Percentiles rank a stretch among this genome's conserved stretches.
These are phyloP conservation scores for Hyperopisus bebe DNA, from an alignment of 2,113 vertebrate genomes.

Conservation along the genomic window DNA sequence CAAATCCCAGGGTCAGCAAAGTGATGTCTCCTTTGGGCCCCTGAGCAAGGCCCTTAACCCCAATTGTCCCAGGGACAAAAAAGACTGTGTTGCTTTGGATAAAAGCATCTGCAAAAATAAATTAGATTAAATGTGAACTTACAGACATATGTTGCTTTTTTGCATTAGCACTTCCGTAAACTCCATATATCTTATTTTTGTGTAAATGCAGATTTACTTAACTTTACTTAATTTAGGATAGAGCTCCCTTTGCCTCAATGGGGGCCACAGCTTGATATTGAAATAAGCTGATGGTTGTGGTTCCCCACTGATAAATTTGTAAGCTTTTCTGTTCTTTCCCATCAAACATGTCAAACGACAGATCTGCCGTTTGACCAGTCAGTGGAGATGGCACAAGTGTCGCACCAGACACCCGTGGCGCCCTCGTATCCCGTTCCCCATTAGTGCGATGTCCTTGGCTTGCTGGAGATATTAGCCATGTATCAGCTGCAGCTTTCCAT, in stretches of 20 bases:
- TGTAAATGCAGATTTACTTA: background rate
- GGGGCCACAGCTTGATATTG: background rate
- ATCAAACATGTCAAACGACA: conserved; percentile 13
- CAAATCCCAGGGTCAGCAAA: background rate
- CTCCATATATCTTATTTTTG: background rate
- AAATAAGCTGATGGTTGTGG: background rate
- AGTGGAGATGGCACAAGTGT: conserved; percentile 30
- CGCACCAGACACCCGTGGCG: conserved; percentile 30
- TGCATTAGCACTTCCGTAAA: background rate
- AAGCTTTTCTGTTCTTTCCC: background rate
- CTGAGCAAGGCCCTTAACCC: background rate
- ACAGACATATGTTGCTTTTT: background rate
- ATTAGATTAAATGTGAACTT: background rate
- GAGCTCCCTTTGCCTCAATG: background rate
- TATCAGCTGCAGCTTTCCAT: conserved; percentile 41
- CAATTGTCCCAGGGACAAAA: background rate
- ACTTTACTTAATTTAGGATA: background rate
- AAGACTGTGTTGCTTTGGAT: background rate
- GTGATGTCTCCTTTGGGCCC: background rate
- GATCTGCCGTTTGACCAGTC: conserved; percentile 39
- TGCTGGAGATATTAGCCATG: conserved; percentile 45
- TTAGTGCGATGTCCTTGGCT: conserved; percentile 49
- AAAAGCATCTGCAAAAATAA: background rate
- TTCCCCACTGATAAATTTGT: background rate
- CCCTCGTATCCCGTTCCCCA: background rate